Base-by-base conservation (phyloP, 2,888 invertebrate genomes). In the Macrophya alboannulata region DNA sequence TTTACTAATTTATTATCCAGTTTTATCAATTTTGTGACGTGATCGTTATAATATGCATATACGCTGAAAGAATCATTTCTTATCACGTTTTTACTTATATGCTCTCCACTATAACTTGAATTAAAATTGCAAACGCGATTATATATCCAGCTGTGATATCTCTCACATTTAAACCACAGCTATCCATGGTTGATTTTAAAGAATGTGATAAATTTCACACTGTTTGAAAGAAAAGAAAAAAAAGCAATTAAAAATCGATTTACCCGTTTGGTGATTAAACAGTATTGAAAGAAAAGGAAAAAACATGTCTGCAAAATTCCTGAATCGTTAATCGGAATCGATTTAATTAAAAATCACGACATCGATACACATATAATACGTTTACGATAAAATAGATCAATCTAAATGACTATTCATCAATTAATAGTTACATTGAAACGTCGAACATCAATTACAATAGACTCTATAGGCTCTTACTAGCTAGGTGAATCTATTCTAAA, bases 401-500 rank as follows among this genome's bases (percentile, higher is more conserved):
- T 25, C 25, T 25, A 25, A 62, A 62, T 25, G 12, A 62, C 62
- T 62, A 4, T 25, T 62, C 25, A 62, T 62, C 62, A 25, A 62
- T 62, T 62, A 62, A 62, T 25, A 62, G 4, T 25, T 62, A 25
- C 62, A 62, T 62, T 25, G 25, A 25, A 25, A 21, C 12, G 25
- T 62, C 62, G 62, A 62, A 25, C 62, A 62, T 62, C 62, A 2
- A 62, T 62, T 62, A 25, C 21, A 62, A 62, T 62, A 62, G 9
- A 62, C 10, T 25, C 25, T 25, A 12, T 8, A 21, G 62, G 12
- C 25, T 62, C 25, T 62, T 4, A 12, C n/a, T n/a, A 12, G 62
- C 10, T 9, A 62, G 43, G 43, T 72, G 17, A n/a, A 72, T 40
- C 43, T 40, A 21, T 37, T 71, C n/a, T 71, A 15, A n/a, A 71